These are phyloP conservation scores for Drosophila ustulata DNA, from an alignment of 2,888 invertebrate genomes.

Conservation along the genomic window DNA sequence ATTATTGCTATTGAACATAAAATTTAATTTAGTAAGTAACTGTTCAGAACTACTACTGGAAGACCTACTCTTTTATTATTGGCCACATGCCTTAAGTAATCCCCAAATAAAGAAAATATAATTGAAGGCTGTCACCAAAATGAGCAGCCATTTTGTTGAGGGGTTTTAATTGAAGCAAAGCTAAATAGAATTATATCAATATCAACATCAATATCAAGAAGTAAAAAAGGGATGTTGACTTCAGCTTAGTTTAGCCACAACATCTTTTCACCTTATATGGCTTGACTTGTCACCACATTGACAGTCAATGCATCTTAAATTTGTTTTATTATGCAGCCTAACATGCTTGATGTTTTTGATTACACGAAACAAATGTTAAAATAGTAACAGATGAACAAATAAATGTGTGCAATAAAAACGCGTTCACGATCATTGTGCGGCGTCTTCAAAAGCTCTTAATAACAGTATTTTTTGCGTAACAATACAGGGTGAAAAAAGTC, in stretches of 20 bases:
- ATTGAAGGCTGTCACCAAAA: conserved; percentile 8
- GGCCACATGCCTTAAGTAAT: conserved; percentile 34
- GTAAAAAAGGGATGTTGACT: conserved; percentile 8
- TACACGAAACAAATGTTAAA: not conserved
- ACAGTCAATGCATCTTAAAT: not conserved
- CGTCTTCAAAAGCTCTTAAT: not conserved
- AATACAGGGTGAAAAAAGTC: not conserved
- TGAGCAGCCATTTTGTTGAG: not conserved
- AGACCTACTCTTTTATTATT: conserved; percentile 6
- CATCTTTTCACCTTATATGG: conserved; percentile 1
- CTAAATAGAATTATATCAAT: conserved; percentile 26
- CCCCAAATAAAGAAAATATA: conserved; percentile 7
- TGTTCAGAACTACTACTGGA: too few relatives aligned
- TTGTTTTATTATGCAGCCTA: not conserved
- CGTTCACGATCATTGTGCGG: not conserved
- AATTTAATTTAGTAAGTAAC: conserved; percentile 26
- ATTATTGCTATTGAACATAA: conserved; percentile 21
- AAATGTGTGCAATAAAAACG: not conserved
- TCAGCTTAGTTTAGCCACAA: conserved; percentile 10
- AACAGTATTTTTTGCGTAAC: not conserved
- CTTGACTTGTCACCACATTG: conserved; percentile 12
- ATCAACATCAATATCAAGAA: not conserved
- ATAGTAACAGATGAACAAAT: not conserved
- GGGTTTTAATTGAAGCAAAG: conserved; percentile 35
- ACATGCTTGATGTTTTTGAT: not conserved